Base-by-base conservation (phyloP, 2,888 invertebrate genomes). In the Drosophila pseudotakahashii region DNA sequence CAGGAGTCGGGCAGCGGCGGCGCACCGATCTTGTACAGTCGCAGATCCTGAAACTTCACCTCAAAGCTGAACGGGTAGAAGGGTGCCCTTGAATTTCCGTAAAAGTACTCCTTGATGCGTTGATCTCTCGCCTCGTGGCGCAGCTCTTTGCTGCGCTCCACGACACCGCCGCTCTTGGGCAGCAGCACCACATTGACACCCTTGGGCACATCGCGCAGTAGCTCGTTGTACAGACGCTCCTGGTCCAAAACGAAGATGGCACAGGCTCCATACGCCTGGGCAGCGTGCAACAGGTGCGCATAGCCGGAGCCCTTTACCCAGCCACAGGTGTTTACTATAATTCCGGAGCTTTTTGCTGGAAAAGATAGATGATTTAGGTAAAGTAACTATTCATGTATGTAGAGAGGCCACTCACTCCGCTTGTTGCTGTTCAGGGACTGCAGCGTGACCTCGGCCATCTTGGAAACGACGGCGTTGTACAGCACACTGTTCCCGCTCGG, bases 111-210 rank as follows among this genome's bases (percentile, higher is more conserved):
- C 41, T 97, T 93, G 7, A 98, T 96, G 52, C 97, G 94, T 54
- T 94, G 93, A 92, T 98, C 98, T 41, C 98, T 93, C 0, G 94
- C 91, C 89, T 98, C 97, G 0, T 93, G 93, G 45, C 98, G 93
- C 61, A 94, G 94, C 19, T 94, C 92, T 67, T 95, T 94, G 62
- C 95, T 96, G 16, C 98, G 93, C 90, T 98, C 98, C 0, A 98
- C 98, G 7, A 98, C 99, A 44, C 99, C 99, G 30, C 99, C 99
- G 90, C 98, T 98, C 92, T 99, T 99, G 0, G 98, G 98, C 72
- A 97, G 92, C 79, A 97, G 95, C 0, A 98, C 95, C 1, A 99
- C 97, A 93, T 97, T 97, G 9, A 99, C 98, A 92, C 97, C 97
- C 72, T 95, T 94, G 0, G 99, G 98, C 94, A 99, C 96, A 91